Evolutionary conservation across 2,888 invertebrate genomes (phyloP).

Genomic region (Andrena bicolor): DNA sequence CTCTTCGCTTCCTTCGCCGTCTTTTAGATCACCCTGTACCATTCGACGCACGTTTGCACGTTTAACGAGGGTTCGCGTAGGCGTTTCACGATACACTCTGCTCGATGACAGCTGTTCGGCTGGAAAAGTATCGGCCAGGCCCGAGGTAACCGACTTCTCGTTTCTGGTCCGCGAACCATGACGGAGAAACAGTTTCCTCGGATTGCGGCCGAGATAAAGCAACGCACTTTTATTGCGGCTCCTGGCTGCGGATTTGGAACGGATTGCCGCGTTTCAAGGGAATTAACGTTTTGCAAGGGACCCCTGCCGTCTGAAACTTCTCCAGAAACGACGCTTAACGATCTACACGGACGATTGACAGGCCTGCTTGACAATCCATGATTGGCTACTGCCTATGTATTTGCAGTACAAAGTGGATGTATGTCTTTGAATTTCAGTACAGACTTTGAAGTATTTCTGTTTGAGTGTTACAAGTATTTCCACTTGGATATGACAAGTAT

Average conservation of each 20-base stretch:
- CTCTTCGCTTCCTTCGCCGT: neutral
- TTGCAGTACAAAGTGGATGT: too few relatives aligned
- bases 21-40: neutral
- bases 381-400: too few relatives aligned
- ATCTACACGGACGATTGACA: too few relatives aligned
- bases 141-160: constrained; percentile 52
- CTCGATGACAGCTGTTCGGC: constrained; percentile 59
- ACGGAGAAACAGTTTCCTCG: constrained; percentile 46
- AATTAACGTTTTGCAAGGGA: neutral
- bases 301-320: neutral
- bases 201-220: constrained; percentile 33
- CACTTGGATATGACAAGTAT: too few relatives aligned
- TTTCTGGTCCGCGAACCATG: constrained; percentile 51
- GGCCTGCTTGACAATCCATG: too few relatives aligned
- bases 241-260: constrained; percentile 24
- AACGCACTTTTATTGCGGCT: constrained; percentile 40
- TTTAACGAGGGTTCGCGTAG: constrained; percentile 23
- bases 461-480: too few relatives aligned
- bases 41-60: neutral
- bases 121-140: constrained; percentile 46
- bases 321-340: too few relatives aligned
- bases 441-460: too few relatives aligned
- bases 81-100: constrained; percentile 47
- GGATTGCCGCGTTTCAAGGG: constrained; percentile 4
- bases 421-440: too few relatives aligned